phyloP scores from a whole-genome alignment of 2,888 invertebrate genomes.

The Aelia acuminata region DNA sequence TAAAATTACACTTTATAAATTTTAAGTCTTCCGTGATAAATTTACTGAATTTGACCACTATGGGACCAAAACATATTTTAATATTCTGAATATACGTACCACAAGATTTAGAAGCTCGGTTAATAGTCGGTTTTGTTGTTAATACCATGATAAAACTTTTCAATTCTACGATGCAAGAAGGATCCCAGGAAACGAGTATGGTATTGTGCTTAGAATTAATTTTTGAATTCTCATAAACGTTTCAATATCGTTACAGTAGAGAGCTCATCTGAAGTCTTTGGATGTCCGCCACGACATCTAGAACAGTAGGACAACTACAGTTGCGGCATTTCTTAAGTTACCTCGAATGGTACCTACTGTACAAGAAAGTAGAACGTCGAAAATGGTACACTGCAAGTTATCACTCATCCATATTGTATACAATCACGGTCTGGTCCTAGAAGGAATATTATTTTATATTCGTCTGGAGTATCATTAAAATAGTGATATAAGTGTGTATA shows the following conservation, averaged over 20 bases:
- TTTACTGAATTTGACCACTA: too few relatives aligned
- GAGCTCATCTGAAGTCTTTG: not conserved
- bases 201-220: not conserved
- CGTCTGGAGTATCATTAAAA: not conserved
- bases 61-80: too few relatives aligned
- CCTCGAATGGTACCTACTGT: not conserved
- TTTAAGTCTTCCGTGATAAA: too few relatives aligned
- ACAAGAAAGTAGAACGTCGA: not conserved
- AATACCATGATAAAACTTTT: too few relatives aligned
- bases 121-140: too few relatives aligned
- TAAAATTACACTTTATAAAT: too few relatives aligned
- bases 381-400: not conserved
- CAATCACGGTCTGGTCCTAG: not conserved
- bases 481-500: too few relatives aligned
- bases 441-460: not conserved
- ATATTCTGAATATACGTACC: too few relatives aligned
- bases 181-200: not conserved
- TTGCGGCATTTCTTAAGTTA: not conserved
- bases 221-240: not conserved
- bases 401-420: not conserved
- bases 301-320: slow-evolving; percentile 3
- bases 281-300: not conserved
- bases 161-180: too few relatives aligned
- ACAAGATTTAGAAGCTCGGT: too few relatives aligned
- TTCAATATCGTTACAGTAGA: not conserved